phyloP scores from a whole-genome alignment of 2,888 invertebrate genomes.

The Biston betularia region DNA sequence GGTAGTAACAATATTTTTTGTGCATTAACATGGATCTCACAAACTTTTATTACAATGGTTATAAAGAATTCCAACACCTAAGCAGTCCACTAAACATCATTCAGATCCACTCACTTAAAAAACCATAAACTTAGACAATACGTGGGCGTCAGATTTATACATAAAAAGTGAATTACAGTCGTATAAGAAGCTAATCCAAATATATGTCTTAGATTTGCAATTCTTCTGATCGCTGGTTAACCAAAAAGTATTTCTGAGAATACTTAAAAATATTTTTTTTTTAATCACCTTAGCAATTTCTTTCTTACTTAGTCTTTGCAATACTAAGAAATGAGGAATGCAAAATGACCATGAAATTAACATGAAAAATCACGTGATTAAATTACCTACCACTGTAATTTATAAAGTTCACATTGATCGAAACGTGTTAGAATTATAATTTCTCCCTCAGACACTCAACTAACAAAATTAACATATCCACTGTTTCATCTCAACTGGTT shows the following conservation, averaged over 20 bases:
- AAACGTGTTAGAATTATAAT: constrained; percentile 49
- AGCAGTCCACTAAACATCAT: constrained; percentile 31
- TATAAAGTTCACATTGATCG: constrained; percentile 23
- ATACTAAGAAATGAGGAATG: no score
- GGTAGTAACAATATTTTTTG: constrained; percentile 26
- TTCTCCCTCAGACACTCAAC: constrained; percentile 53
- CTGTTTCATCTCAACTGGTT: constrained; percentile 83
- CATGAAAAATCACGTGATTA: background rate
- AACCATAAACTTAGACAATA: constrained; percentile 54
- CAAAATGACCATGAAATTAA: background rate
- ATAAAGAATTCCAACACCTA: constrained; percentile 12
- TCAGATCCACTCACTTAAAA: constrained; percentile 66
- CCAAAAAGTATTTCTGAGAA: background rate
- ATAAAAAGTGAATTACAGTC: constrained; percentile 76
- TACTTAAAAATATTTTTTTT: background rate
- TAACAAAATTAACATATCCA: constrained; percentile 81
- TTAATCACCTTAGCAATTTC: no score
- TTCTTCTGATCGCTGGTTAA: constrained; percentile 33
- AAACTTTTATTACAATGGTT: constrained; percentile 17
- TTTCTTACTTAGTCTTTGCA: no score
- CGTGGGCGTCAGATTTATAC: constrained; percentile 66
- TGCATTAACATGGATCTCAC: constrained; percentile 16
- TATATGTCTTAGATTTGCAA: constrained; percentile 73
- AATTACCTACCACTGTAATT: constrained; percentile 1
- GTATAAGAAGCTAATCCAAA: constrained; percentile 64